These are phyloP conservation scores for Troglohyphantes excavatus DNA, from an alignment of 2,888 invertebrate species.

Conservation along the genomic window DNA sequence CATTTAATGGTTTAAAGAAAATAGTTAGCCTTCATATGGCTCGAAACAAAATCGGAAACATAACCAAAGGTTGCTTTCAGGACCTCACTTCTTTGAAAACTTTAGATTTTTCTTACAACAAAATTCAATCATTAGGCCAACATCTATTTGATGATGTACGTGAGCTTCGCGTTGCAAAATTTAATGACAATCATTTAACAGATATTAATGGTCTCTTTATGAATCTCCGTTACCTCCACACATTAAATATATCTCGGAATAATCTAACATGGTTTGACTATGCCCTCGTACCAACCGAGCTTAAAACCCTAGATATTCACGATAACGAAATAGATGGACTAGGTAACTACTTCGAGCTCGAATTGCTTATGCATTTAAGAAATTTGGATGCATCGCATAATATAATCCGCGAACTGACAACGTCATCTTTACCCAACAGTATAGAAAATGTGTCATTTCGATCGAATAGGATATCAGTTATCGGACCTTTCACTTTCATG, in stretches of 20 bases:
- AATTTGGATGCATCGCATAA: constrained; percentile 95
- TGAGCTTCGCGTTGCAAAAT: constrained; percentile 91
- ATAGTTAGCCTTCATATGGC: constrained; percentile 94
- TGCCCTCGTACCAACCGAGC: constrained; percentile 90
- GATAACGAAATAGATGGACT: constrained; percentile 91
- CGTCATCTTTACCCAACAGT: constrained; percentile 90
- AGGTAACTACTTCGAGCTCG: constrained; percentile 92
- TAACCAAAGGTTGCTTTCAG: constrained; percentile 90
- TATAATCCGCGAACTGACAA: constrained; percentile 90
- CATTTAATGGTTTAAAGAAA: constrained; percentile 92
- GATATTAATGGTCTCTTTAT: constrained; percentile 92
- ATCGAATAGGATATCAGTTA: constrained; percentile 92
- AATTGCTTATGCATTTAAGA: constrained; percentile 89
- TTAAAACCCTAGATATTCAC: constrained; percentile 95
- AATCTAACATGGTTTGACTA: constrained; percentile 94
- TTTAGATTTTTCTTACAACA: constrained; percentile 93
- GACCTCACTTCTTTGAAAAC: constrained; percentile 88
- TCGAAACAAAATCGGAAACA: constrained; percentile 92
- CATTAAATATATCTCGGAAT: constrained; percentile 96
- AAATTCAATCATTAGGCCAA: constrained; percentile 89
- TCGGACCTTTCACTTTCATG: constrained; percentile 94
- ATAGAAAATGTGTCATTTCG: constrained; percentile 93
- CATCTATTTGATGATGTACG: constrained; percentile 89
- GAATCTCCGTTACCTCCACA: constrained; percentile 91
- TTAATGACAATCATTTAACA: constrained; percentile 92